Evolutionary conservation across 2,888 invertebrate species (phyloP).

Genomic region (Perithous albicinctus): DNA sequence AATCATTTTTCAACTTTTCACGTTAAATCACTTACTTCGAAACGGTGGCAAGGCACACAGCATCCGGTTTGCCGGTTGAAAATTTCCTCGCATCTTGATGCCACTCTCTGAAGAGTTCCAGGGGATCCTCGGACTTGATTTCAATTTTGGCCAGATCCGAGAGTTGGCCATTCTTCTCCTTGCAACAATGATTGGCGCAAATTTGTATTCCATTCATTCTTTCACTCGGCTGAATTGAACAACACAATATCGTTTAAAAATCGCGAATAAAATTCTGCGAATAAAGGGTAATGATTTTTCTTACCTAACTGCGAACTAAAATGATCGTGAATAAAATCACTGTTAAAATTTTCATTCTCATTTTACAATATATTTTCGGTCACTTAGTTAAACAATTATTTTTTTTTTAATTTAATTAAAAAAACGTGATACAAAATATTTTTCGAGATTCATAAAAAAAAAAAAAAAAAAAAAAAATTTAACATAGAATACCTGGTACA

Average conservation of each 20-base stretch:
- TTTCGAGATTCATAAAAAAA: too few relatives aligned
- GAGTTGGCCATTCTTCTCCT: slow-evolving; percentile 7
- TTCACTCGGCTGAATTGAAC: slow-evolving; percentile 38
- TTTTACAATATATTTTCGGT: too few relatives aligned
- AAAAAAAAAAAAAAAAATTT: too few relatives aligned
- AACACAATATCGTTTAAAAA: neutral
- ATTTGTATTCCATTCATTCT: slow-evolving; percentile 8
- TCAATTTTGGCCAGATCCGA: slow-evolving; percentile 83
- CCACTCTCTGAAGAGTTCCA: slow-evolving; percentile 85
- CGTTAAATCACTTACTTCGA: slow-evolving; percentile 84
- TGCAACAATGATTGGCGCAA: neutral
- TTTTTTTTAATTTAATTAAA: too few relatives aligned
- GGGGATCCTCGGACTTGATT: slow-evolving; percentile 81
- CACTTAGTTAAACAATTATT: too few relatives aligned
- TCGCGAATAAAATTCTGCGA: neutral
- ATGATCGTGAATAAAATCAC: too few relatives aligned
- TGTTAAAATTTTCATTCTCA: too few relatives aligned
- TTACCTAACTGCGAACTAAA: too few relatives aligned
- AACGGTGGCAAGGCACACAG: slow-evolving; percentile 84
- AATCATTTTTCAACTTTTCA: too few relatives aligned
- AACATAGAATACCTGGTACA: too few relatives aligned
- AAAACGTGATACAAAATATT: too few relatives aligned
- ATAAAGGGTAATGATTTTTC: too few relatives aligned
- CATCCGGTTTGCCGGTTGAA: slow-evolving; percentile 73
- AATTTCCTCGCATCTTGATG: slow-evolving; percentile 79